Evolutionary conservation across 2,797 vertebrate genomes (phyloP).

Genomic region (Taenioides sp.): DNA sequence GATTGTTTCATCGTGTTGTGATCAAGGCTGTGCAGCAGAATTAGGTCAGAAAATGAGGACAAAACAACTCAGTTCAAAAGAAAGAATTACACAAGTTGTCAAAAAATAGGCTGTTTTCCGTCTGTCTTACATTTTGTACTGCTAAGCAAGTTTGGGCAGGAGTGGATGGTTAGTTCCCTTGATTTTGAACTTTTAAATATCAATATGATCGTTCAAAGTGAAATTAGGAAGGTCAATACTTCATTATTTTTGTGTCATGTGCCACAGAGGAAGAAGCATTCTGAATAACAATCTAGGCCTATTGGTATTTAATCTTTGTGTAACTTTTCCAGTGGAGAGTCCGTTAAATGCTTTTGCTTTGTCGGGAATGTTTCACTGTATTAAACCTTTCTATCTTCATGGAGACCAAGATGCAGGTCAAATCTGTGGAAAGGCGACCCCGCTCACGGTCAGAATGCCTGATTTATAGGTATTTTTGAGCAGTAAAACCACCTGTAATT

Average conservation of each 20-base stretch:
- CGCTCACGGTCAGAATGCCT: too few species aligned
- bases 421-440: too few species aligned
- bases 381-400: too few species aligned
- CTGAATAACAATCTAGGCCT: neutral
- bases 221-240: too few species aligned
- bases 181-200: neutral
- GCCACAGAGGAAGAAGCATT: neutral
- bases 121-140: constrained; percentile 1
- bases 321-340: too few species aligned
- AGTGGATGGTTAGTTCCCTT: neutral
- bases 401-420: too few species aligned
- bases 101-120: neutral
- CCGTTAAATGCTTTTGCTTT: too few species aligned
- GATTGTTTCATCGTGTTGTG: constrained; percentile 49
- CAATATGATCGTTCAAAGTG: neutral
- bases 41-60: constrained; percentile 60
- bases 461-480: too few species aligned
- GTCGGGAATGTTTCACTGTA: too few species aligned
- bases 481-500: too few species aligned
- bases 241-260: too few species aligned
- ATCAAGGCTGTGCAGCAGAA: constrained; percentile 44
- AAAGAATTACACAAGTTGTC: constrained; percentile 25
- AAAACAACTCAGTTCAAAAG: constrained; percentile 35
- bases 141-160: neutral
- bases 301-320: too few species aligned